phyloP scores from a whole-genome alignment of 2,888 invertebrate species.

The Mycogona germanica region DNA sequence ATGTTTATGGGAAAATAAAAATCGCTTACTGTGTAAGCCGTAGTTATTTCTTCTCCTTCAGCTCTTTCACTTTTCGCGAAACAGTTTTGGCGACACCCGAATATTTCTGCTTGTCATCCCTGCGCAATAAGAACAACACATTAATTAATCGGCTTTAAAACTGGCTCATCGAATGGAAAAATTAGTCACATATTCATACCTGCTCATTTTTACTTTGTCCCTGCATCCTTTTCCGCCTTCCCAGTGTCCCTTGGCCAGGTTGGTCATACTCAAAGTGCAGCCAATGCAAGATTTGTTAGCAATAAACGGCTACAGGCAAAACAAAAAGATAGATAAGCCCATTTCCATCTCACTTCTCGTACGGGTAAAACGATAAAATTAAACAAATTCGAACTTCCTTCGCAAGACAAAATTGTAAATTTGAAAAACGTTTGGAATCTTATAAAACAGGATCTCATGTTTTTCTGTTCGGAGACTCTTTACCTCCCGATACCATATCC shows the following conservation, averaged over 20 bases:
- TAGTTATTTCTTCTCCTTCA: slow-evolving; percentile 8
- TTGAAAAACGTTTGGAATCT: too few species aligned
- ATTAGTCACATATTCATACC: slow-evolving; percentile 24
- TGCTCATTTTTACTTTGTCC: slow-evolving; percentile 35
- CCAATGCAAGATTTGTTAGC: slow-evolving; percentile 30
- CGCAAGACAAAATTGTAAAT: too few species aligned
- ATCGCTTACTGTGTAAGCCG: too few species aligned
- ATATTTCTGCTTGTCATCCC: slow-evolving; percentile 17
- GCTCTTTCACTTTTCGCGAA: slow-evolving; percentile 9
- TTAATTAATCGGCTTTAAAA: neutral
- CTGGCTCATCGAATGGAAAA: neutral
- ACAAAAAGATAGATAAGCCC: too few species aligned
- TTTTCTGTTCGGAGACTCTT: too few species aligned
- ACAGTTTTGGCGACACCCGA: slow-evolving; percentile 9
- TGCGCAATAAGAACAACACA: too few species aligned
- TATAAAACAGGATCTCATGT: too few species aligned
- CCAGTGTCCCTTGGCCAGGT: slow-evolving; percentile 33
- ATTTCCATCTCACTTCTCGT: neutral
- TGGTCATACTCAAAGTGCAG: slow-evolving; percentile 31
- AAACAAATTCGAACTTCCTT: too few species aligned
- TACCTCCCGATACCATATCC: too few species aligned
- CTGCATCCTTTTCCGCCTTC: slow-evolving; percentile 39
- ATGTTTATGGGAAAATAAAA: too few species aligned
- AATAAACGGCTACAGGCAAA: slow-evolving; percentile 29
- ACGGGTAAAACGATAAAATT: neutral